phyloP scores from a whole-genome alignment of 2,113 vertebrate species.

The Nerophis ophidion region DNA sequence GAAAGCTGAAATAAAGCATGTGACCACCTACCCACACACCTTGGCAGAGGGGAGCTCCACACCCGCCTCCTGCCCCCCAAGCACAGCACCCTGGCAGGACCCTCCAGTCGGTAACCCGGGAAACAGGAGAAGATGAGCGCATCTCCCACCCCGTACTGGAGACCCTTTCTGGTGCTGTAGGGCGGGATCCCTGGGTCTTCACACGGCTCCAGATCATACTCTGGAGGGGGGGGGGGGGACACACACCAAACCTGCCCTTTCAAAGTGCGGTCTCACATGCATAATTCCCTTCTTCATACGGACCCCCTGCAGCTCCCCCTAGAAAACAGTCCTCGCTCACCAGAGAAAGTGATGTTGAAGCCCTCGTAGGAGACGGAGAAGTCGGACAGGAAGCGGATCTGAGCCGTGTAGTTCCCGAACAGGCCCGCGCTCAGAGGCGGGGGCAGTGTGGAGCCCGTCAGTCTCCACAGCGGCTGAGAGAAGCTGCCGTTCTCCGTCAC shows the following conservation, averaged over 20 bases:
- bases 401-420: constrained; percentile 93
- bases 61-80: constrained; percentile 95
- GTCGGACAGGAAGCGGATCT: constrained; percentile 95
- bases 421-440: constrained; percentile 87
- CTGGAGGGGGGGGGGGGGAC: constrained; percentile 61
- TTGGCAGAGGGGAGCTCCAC: constrained; percentile 99
- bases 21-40: constrained; percentile 99
- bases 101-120: constrained; percentile 96
- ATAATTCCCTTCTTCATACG: too few relatives aligned
- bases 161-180: constrained; percentile 90
- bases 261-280: too few relatives aligned
- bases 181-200: constrained; percentile 90
- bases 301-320: too few relatives aligned
- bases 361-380: constrained; percentile 98
- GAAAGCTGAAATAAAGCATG: constrained; percentile 83
- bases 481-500: constrained; percentile 94
- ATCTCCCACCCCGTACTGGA: constrained; percentile 91
- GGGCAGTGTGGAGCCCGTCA: constrained; percentile 89
- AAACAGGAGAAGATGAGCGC: constrained; percentile 92
- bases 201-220: constrained; percentile 94
- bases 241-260: neutral
- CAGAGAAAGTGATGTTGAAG: constrained; percentile 98
- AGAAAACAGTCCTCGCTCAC: constrained; percentile 56
- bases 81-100: constrained; percentile 86
- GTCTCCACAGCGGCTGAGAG: constrained; percentile 82